These are phyloP conservation scores for Abrostola triplasia DNA, from an alignment of 2,888 invertebrate genomes.

Conservation along the genomic window DNA sequence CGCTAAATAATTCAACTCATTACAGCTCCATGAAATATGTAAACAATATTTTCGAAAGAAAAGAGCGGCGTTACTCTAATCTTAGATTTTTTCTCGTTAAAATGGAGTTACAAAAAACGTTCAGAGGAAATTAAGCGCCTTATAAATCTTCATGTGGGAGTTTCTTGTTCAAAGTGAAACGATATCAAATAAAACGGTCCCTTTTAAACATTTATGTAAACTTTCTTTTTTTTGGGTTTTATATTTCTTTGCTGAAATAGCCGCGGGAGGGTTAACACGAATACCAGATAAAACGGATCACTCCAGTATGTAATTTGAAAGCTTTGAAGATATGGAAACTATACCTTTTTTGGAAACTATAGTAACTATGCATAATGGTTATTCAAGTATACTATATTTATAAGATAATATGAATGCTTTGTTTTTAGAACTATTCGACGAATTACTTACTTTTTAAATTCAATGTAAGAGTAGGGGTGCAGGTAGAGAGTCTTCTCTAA, in stretches of 20 bases:
- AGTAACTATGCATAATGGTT: too few species aligned
- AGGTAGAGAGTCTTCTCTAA: too few species aligned
- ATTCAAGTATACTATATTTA: too few species aligned
- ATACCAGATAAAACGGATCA: slow-evolving; percentile 3
- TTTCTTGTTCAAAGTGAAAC: slow-evolving; percentile 26
- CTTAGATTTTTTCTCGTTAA: slow-evolving; percentile 30
- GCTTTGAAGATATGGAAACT: slow-evolving; percentile 1
- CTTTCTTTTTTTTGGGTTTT: slow-evolving; percentile 9
- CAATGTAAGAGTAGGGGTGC: too few species aligned
- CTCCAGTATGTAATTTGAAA: slow-evolving; percentile 1
- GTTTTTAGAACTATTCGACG: too few species aligned
- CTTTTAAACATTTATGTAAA: slow-evolving; percentile 22
- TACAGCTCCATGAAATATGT: slow-evolving; percentile 3
- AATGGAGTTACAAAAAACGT: slow-evolving; percentile 18
- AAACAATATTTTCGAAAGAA: slow-evolving; percentile 16
- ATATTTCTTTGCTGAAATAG: slow-evolving; percentile 13
- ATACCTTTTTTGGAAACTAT: background rate
- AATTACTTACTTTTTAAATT: too few species aligned
- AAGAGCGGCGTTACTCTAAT: slow-evolving; percentile 15
- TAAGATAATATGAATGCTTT: too few species aligned
- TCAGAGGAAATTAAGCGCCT: slow-evolving; percentile 23
- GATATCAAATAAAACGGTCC: slow-evolving; percentile 27
- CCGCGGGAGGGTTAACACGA: background rate
- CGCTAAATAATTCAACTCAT: slow-evolving; percentile 8
- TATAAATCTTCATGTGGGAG: slow-evolving; percentile 26